Evolutionary conservation across 2,888 invertebrate species (phyloP).

Genomic region (Cheilosia impressa): DNA sequence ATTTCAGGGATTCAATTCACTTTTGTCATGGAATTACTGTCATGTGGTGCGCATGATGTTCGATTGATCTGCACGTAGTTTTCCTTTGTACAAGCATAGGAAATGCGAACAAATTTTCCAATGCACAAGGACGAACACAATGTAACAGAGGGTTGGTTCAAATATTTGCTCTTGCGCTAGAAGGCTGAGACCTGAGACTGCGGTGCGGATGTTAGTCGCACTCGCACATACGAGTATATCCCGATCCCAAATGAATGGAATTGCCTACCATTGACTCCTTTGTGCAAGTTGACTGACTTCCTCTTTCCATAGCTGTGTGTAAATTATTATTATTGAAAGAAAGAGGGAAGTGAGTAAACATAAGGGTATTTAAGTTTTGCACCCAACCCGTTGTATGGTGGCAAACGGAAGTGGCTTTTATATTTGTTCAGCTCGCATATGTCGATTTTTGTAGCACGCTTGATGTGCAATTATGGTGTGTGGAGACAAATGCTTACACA

Average conservation of each 20-base stretch:
- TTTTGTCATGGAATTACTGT: slow-evolving; percentile 48
- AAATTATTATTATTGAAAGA: slow-evolving; percentile 43
- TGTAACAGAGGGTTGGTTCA: slow-evolving; percentile 63
- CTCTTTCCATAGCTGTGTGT: slow-evolving; percentile 52
- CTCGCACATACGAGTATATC: slow-evolving; percentile 5
- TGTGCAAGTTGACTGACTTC: slow-evolving; percentile 71
- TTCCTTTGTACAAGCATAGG: slow-evolving; percentile 36
- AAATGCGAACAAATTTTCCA: slow-evolving; percentile 31
- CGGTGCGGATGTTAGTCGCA: slow-evolving; percentile 51
- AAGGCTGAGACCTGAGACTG: slow-evolving; percentile 33
- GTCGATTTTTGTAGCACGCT: slow-evolving; percentile 41
- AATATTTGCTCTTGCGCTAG: slow-evolving; percentile 63
- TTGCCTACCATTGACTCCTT: slow-evolving; percentile 71
- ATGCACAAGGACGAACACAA: slow-evolving; percentile 61
- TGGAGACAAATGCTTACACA: no score
- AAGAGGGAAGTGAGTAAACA: slow-evolving; percentile 54
- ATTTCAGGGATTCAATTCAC: slow-evolving; percentile 42
- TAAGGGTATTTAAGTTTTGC: slow-evolving; percentile 62
- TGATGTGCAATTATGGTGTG: slow-evolving; percentile 25
- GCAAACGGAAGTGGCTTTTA: slow-evolving; percentile 64
- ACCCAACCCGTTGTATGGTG: slow-evolving; percentile 63
- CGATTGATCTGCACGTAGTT: slow-evolving; percentile 53
- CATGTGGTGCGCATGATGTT: slow-evolving; percentile 68
- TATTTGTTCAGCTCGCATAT: slow-evolving; percentile 64
- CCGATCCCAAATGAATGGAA: slow-evolving; percentile 39